Conservation (phyloP, 2,888 invertebrate species). For the Endotricha flammealis region DNA sequence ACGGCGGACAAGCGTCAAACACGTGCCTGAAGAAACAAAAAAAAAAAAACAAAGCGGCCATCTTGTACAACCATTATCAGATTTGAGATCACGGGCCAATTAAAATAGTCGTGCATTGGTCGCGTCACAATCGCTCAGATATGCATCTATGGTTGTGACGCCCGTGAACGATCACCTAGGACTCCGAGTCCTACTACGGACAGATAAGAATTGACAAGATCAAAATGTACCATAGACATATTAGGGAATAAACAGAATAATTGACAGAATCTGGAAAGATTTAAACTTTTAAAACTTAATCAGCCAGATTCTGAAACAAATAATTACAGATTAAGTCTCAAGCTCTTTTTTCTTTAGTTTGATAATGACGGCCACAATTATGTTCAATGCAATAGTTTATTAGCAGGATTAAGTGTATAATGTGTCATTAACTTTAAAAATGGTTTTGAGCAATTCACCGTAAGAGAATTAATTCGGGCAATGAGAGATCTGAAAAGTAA, state of each 20-base stretch:
- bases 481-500: no score
- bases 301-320: no score
- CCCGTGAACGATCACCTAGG: constrained; percentile 68
- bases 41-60: constrained; percentile 58
- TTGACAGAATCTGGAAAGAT: no score
- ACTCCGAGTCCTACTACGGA: constrained; percentile 26
- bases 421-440: no score
- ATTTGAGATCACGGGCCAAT: constrained; percentile 67
- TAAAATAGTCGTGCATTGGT: constrained; percentile 76
- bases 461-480: no score
- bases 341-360: no score
- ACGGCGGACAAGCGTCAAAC: constrained; percentile 49
- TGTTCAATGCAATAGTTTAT: no score
- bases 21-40: constrained; percentile 47
- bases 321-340: no score
- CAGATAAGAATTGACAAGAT: not conserved
- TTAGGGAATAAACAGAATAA: not conserved
- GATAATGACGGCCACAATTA: no score
- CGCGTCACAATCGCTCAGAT: constrained; percentile 70
- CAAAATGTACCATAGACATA: not conserved
- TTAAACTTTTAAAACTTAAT: no score
- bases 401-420: no score
- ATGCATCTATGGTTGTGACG: constrained; percentile 59
- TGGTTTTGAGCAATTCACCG: no score
- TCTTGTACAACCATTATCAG: constrained; percentile 61